Evolutionary conservation across 2,888 invertebrate genomes (phyloP).

Genomic region (Diaphora mendica): DNA sequence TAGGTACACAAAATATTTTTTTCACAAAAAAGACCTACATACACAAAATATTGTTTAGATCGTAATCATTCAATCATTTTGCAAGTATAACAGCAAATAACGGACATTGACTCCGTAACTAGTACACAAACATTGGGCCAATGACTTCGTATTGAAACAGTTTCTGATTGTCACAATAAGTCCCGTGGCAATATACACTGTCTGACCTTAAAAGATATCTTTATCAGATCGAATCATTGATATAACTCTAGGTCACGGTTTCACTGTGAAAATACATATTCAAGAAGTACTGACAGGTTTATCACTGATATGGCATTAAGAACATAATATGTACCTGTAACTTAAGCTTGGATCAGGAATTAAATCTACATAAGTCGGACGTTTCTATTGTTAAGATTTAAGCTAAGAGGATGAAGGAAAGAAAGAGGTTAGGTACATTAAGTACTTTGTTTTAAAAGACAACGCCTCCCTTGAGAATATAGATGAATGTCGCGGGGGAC

Average conservation of each 20-base stretch:
- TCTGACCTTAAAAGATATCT: slow-evolving; percentile 23
- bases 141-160: slow-evolving; percentile 23
- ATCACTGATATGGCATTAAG: neutral
- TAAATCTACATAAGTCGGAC: neutral
- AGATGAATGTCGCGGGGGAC: too few species aligned
- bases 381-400: neutral
- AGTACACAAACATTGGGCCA: slow-evolving; percentile 18
- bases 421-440: too few species aligned
- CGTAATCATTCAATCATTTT: neutral
- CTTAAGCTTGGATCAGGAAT: neutral
- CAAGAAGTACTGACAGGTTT: neutral
- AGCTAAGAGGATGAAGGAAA: neutral
- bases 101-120: slow-evolving; percentile 1
- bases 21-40: neutral
- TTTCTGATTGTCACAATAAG: slow-evolving; percentile 19
- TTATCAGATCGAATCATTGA: slow-evolving; percentile 8
- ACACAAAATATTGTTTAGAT: neutral
- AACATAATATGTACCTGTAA: neutral
- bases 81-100: neutral
- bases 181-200: slow-evolving; percentile 23
- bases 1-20: neutral
- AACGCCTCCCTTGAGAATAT: too few species aligned
- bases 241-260: slow-evolving; percentile 13
- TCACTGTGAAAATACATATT: neutral
- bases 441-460: too few species aligned